Conservation (phyloP, 2,888 invertebrate genomes). For the Galerucella nymphaeae region DNA sequence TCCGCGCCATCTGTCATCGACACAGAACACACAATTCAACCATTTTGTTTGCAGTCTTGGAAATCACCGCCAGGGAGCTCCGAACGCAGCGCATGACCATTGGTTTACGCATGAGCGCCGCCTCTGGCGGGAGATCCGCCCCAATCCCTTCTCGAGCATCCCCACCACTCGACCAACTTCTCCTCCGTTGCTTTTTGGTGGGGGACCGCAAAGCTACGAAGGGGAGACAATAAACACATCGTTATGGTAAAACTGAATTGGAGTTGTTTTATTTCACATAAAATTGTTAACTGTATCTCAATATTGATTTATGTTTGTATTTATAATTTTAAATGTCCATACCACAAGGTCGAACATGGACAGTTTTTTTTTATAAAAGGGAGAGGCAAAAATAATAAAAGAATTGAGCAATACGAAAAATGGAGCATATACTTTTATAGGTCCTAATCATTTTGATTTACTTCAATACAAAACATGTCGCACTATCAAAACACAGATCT, state of each 20-base stretch:
- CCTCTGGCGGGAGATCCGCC: slow-evolving; percentile 54
- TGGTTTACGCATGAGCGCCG: slow-evolving; percentile 63
- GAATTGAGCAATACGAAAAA: too few relatives aligned
- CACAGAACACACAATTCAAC: slow-evolving; percentile 62
- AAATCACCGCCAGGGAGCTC: slow-evolving; percentile 63
- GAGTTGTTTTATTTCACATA: slow-evolving; percentile 63
- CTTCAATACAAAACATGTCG: too few relatives aligned
- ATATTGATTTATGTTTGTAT: slow-evolving; percentile 62
- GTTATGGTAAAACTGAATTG: slow-evolving; percentile 65
- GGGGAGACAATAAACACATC: slow-evolving; percentile 65
- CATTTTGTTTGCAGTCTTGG: slow-evolving; percentile 71
- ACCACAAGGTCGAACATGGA: slow-evolving; percentile 50
- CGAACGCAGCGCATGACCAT: slow-evolving; percentile 66
- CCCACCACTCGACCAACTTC: slow-evolving; percentile 50
- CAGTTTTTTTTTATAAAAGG: slow-evolving; percentile 41
- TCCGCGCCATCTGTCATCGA: slow-evolving; percentile 66
- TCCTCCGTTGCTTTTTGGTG: slow-evolving; percentile 50
- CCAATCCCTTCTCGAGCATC: slow-evolving; percentile 50
- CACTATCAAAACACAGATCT: too few relatives aligned
- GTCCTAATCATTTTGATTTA: too few relatives aligned
- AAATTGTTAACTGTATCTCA: slow-evolving; percentile 64
- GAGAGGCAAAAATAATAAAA: too few relatives aligned
- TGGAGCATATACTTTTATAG: too few relatives aligned
- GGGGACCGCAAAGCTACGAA: slow-evolving; percentile 48
- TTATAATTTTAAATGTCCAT: slow-evolving; percentile 51